Base-by-base conservation (phyloP, 2,113 vertebrate genomes). In the Regulus satrapa region DNA sequence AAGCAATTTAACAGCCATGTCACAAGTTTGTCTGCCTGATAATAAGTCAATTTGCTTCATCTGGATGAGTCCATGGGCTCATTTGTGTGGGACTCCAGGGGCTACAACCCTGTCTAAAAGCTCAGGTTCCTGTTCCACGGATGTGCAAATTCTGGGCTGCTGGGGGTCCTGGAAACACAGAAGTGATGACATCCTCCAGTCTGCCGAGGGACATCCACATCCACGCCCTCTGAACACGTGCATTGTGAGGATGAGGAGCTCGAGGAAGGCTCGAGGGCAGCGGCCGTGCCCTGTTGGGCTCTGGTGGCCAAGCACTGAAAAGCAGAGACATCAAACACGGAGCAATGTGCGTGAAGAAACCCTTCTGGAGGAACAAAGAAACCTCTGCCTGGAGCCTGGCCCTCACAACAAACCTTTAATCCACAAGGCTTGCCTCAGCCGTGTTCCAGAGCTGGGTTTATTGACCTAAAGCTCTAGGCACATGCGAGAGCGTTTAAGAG, bases 351-450 rank as follows among this genome's bases (percentile, higher is more conserved):
- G 38, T 2, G 25, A 88, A 59, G 62, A 81, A 88, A 92, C 48
- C 34, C 46, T 89, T 94, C 82, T 94, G 72, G 55, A 92, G 55
- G 78, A 92, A 95, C 75, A 96, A 94, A 94, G 79, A 86, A 88
- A 94, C 15, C 40, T 71, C 75, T 75, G 82, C 63, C 49, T 92
- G 82, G 82, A 96, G 84, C 64, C 46, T 52, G 52, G 78, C 66
- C 80, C 64, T 61, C 10, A 8, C 45, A 51, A 75, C 62, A 89
- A 88, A 68, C 19, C 59, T 49, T 88, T 92, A 94, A 91, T 85
- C 84, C 78, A 61, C 38, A 88, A 34, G 38, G 81, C 72, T 90
- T 87, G 75, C 36, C 52, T 92, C 78, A 96, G 86, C 68, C 59
- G 2, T 81, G 59, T 64, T 96, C 79, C 90, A 93, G 79, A 71